Conservation (phyloP, 2,797 vertebrate species). For the Poecilia gillii region DNA sequence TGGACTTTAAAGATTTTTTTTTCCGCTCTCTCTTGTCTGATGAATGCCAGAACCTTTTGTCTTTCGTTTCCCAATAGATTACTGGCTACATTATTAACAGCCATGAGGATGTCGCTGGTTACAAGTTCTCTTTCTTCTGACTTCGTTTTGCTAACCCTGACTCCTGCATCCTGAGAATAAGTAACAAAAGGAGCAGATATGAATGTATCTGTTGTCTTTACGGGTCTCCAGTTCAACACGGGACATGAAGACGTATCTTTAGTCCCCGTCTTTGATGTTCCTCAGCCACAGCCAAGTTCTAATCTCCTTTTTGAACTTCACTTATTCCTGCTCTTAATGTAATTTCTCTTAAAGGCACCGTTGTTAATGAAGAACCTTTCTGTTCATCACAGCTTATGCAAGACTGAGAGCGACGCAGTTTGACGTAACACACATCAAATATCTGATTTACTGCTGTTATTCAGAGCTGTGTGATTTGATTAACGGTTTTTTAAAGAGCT, state of each 20-base stretch:
- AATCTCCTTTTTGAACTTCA: not conserved
- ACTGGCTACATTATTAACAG: not conserved
- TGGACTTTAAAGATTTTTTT: not conserved
- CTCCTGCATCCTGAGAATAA: not conserved
- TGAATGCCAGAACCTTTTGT: not conserved
- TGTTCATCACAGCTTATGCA: slow-evolving; percentile 8
- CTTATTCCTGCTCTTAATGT: not conserved
- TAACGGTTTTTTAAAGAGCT: not conserved
- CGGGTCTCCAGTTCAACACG: not conserved
- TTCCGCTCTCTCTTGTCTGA: not conserved
- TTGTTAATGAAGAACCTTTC: slow-evolving; percentile 13
- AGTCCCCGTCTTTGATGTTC: not conserved
- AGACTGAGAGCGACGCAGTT: slow-evolving; percentile 3
- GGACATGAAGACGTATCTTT: not conserved
- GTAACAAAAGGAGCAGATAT: not conserved
- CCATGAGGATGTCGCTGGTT: not conserved
- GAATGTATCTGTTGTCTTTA: not conserved
- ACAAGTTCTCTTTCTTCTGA: not conserved
- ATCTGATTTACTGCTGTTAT: slow-evolving; percentile 26
- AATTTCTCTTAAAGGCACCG: not conserved
- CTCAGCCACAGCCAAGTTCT: not conserved
- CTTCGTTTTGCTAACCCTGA: not conserved
- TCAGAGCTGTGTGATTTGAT: slow-evolving; percentile 20
- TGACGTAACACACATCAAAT: not conserved
- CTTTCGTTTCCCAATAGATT: not conserved